Percentiles rank a stretch among this genome's conserved stretches.
These are phyloP conservation scores for Euwallacea similis DNA, from an alignment of 1,140 invertebrate species.

Conservation along the genomic window DNA sequence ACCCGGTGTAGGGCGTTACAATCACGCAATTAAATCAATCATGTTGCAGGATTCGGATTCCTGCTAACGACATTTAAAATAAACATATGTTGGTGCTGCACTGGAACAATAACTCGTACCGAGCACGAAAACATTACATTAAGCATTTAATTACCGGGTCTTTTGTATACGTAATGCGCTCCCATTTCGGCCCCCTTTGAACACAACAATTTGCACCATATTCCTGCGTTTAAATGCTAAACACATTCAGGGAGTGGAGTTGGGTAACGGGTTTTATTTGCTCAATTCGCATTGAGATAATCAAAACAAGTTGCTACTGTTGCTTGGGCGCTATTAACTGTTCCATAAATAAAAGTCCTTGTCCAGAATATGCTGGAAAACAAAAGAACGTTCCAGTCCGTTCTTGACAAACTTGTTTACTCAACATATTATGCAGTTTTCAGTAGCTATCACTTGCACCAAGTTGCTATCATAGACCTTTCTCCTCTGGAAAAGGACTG, in stretches of 20 bases:
- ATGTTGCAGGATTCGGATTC: slow-evolving; percentile 1
- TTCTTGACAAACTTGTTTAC: neutral
- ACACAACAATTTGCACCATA: slow-evolving; percentile 28
- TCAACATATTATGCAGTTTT: no score
- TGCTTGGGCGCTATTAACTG: no score
- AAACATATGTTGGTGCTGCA: slow-evolving; percentile 8
- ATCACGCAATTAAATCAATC: neutral
- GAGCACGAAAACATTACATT: slow-evolving; percentile 26
- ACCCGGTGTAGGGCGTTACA: neutral
- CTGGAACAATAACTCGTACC: slow-evolving; percentile 21
- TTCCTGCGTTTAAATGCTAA: slow-evolving; percentile 24
- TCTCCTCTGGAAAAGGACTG: neutral
- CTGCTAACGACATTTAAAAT: slow-evolving; percentile 6
- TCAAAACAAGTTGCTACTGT: no score
- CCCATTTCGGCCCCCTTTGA: slow-evolving; percentile 16
- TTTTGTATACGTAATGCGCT: slow-evolving; percentile 22
- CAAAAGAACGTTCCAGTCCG: neutral
- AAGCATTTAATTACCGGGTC: slow-evolving; percentile 26
- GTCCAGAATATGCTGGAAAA: no score
- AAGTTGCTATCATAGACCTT: no score
- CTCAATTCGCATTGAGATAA: neutral
- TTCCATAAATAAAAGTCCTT: no score
- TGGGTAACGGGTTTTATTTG: slow-evolving; percentile 4
- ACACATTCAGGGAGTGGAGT: slow-evolving; percentile 12
- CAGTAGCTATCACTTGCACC: no score